Base-by-base conservation (phyloP, 2,888 invertebrate genomes). In the Chymomyza fuscimana region DNA sequence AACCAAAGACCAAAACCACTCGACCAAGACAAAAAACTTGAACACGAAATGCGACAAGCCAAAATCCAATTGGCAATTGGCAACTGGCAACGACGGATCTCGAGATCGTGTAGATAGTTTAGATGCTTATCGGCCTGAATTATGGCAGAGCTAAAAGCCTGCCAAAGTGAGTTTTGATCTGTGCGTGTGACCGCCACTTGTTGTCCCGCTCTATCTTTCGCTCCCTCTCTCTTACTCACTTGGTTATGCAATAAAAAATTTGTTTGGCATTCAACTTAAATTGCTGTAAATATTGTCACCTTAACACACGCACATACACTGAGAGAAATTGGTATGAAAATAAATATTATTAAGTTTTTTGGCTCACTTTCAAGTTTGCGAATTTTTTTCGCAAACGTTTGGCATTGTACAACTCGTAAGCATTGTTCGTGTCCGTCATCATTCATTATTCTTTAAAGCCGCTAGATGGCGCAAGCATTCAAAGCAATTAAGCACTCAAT, bases 31-130 rank as follows among this genome's bases (percentile, higher is more conserved):
- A 46, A 9, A 63, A 50, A 16, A 25, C n/a, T 29, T 16, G 19
- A 50, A 63, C 74, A 64, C 63, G 66, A 64, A 72, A 70, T 67
- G 66, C 69, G 54, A 65, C 77, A 79, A 70, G 79, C 75, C 78
- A 22, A 78, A 78, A 72, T 70, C 79, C 82, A 79, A 76, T 79
- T 79, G 79, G 70, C 74, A 72, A 63, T 25, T 46, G 68, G 51
- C 52, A 62, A 40, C 15, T 22, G 67, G 59, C 54, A 64, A 25
- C 60, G 46, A 72, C 73, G 73, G 70, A 67, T 84, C 78, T 87
- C 79, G 84, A 77, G 83, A 85, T 85, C 88, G 88, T 88, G 85
- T 88, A 85, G 85, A 85, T 85, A 85, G 85, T 85, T 85, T 87
- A 85, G 85, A 85, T 85, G 78, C 82, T 88, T 88, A 85, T 85